Evolutionary conservation across 2,113 vertebrate species (phyloP).

Genomic region (Thalassarche chlororhynchos): DNA sequence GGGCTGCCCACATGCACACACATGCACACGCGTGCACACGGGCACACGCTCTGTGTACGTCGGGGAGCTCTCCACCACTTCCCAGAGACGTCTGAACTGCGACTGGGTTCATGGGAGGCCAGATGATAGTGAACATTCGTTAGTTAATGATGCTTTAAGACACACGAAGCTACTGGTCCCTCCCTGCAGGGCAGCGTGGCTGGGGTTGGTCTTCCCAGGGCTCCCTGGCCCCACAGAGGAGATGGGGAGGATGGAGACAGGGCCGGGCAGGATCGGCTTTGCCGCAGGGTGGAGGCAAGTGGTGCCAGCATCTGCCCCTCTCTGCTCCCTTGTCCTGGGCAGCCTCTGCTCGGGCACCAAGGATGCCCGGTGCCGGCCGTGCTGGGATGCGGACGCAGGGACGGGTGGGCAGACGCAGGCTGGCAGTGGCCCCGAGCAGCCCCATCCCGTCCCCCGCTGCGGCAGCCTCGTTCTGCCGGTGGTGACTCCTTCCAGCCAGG

Average conservation of each 20-base stretch:
- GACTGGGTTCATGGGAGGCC: neutral
- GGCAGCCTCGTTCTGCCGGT: neutral
- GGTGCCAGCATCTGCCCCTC: neutral
- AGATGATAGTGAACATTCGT: fast-evolving
- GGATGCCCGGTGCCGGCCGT: fast-evolving
- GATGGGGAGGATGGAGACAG: neutral
- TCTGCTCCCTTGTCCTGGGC: neutral
- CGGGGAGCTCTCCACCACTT: fast-evolving
- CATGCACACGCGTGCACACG: neutral
- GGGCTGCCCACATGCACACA: too few relatives aligned
- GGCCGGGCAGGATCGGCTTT: neutral
- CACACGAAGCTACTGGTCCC: neutral
- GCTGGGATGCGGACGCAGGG: neutral
- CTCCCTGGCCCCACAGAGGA: fast-evolving
- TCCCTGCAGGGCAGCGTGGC: neutral
- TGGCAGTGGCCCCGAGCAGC: neutral
- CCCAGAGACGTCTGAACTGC: fast-evolving
- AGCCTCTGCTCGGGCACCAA: neutral
- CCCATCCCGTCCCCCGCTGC: fast-evolving
- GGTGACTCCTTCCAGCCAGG: neutral
- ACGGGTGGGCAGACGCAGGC: neutral
- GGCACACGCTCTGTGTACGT: fast-evolving
- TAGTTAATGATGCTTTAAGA: neutral
- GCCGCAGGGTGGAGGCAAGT: neutral
- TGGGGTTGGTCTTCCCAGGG: neutral